Percentiles rank a stretch among this genome's conserved stretches.
phyloP scores from a whole-genome alignment of 2,113 vertebrate species.

The Ginglymostoma cirratum region DNA sequence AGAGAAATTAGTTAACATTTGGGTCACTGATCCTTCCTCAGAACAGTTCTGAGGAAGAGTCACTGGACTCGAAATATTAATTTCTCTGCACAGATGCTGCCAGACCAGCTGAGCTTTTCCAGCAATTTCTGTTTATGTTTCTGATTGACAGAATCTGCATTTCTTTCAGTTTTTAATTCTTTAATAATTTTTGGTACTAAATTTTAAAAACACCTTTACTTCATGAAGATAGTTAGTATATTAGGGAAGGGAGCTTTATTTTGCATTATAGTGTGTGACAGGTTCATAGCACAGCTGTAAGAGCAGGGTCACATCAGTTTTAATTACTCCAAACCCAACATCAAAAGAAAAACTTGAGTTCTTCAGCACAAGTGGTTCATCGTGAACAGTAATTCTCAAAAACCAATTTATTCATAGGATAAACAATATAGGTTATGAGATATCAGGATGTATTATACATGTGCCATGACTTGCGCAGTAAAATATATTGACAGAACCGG shows the following conservation, averaged over 20 bases:
- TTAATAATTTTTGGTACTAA: not conserved
- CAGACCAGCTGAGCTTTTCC: too few relatives aligned
- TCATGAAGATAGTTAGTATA: not conserved
- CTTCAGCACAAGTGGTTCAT: not conserved
- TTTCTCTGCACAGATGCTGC: too few relatives aligned
- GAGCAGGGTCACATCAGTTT: not conserved
- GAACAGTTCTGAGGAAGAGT: too few relatives aligned
- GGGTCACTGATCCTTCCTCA: too few relatives aligned
- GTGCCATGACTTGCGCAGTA: not conserved
- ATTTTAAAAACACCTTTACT: not conserved
- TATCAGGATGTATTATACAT: not conserved
- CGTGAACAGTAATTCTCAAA: not conserved
- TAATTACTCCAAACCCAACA: not conserved
- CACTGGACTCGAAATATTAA: too few relatives aligned
- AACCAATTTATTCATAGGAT: not conserved
- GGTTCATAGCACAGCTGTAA: not conserved
- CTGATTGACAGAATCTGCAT: too few relatives aligned
- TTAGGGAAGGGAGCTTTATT: not conserved
- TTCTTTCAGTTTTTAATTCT: not conserved
- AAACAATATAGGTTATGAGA: not conserved
- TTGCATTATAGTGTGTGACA: not conserved
- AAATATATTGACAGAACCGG: not conserved
- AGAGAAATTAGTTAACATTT: too few relatives aligned
- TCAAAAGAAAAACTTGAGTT: not conserved
- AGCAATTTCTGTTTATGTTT: too few relatives aligned